phyloP scores from a whole-genome alignment of 2,797 vertebrate genomes.

The Discoglossus pictus region DNA sequence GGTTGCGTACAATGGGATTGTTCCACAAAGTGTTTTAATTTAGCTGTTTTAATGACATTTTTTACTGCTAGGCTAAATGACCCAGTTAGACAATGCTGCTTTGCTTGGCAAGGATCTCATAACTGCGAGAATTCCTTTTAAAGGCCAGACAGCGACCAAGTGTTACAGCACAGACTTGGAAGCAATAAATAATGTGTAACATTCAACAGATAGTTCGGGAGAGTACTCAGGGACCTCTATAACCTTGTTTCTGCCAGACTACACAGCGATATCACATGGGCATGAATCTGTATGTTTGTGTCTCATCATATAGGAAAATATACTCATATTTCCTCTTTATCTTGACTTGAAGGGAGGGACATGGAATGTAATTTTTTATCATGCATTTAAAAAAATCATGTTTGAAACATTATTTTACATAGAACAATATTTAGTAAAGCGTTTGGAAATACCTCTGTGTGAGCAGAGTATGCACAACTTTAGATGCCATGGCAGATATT shows the following conservation, averaged over 20 bases:
- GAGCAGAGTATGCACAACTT: too few species aligned
- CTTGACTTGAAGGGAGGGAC: too few species aligned
- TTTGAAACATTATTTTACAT: too few species aligned
- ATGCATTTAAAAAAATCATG: too few species aligned
- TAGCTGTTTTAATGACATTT: slow-evolving; percentile 12
- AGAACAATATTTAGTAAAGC: too few species aligned
- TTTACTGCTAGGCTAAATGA: slow-evolving; percentile 4
- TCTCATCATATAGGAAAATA: slow-evolving; percentile 33
- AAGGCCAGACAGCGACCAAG: slow-evolving; percentile 34
- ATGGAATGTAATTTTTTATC: too few species aligned
- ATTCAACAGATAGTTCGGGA: slow-evolving; percentile 35
- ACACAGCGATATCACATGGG: slow-evolving; percentile 31
- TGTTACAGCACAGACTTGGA: slow-evolving; percentile 2
- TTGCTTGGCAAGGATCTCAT: background rate
- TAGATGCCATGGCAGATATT: too few species aligned
- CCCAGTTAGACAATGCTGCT: background rate
- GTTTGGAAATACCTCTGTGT: too few species aligned
- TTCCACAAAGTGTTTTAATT: slow-evolving; percentile 20
- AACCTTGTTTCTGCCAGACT: slow-evolving; percentile 43
- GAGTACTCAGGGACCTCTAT: slow-evolving; percentile 43
- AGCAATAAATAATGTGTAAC: slow-evolving; percentile 41
- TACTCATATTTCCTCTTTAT: slow-evolving; percentile 10
- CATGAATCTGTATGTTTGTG: slow-evolving; percentile 21
- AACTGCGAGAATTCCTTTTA: slow-evolving; percentile 37
- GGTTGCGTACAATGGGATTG: too few species aligned